phyloP scores from a whole-genome alignment of 2,797 vertebrate species.

The Pachyuromys duprasi region DNA sequence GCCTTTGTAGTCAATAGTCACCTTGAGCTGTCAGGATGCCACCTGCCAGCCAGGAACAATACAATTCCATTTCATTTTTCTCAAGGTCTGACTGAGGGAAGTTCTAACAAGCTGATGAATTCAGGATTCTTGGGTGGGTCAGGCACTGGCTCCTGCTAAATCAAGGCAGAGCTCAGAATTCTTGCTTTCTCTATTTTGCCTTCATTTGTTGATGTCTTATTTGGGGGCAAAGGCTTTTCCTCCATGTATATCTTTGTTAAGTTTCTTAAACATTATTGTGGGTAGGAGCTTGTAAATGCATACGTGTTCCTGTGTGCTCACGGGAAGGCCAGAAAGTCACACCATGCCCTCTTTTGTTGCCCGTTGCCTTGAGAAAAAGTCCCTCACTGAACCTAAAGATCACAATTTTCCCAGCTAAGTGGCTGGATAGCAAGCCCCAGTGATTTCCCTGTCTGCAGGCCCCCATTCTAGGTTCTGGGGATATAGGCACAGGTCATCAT shows the following conservation, averaged over 20 bases:
- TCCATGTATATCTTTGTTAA: background rate
- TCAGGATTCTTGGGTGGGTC: background rate
- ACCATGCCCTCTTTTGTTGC: background rate
- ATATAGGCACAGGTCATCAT: background rate
- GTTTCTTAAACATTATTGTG: background rate
- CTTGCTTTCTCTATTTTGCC: constrained; percentile 10
- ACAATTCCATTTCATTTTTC: background rate
- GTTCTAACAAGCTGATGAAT: background rate
- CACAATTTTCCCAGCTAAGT: background rate
- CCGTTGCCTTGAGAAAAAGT: background rate
- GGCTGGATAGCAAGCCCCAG: background rate
- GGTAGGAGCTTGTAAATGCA: background rate
- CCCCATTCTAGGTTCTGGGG: background rate
- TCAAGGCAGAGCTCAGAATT: background rate
- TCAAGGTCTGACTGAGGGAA: background rate
- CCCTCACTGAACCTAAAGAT: background rate
- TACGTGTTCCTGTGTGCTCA: background rate
- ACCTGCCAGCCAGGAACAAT: background rate
- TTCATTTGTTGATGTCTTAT: background rate
- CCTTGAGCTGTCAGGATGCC: background rate
- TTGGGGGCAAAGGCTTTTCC: background rate
- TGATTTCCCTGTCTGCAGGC: background rate
- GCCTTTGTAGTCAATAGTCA: background rate
- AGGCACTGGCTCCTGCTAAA: background rate
- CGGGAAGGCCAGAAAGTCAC: background rate